phyloP scores from a whole-genome alignment of 2,113 vertebrate genomes.

The Hippocampus comes region DNA sequence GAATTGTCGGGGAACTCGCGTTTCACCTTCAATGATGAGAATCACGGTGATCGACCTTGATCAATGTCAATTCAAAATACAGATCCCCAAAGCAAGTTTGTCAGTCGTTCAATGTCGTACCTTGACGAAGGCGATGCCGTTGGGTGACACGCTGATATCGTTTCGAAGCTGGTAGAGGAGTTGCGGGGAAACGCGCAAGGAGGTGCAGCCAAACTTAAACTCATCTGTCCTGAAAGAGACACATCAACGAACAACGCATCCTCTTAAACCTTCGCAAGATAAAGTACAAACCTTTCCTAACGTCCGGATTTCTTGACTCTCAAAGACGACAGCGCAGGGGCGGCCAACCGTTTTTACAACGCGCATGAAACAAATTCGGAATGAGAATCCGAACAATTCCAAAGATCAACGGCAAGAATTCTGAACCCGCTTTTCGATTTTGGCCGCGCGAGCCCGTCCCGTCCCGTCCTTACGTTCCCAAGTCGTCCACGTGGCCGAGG shows the following conservation, averaged over 20 bases:
- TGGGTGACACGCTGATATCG: slow-evolving; percentile 92
- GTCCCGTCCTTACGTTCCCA: slow-evolving; percentile 85
- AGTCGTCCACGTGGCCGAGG: slow-evolving; percentile 88
- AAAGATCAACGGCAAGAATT: too few relatives aligned
- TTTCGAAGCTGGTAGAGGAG: slow-evolving; percentile 88
- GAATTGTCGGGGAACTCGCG: too few relatives aligned
- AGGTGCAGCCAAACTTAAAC: slow-evolving; percentile 93
- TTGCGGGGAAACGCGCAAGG: slow-evolving; percentile 87
- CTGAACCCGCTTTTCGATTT: too few relatives aligned
- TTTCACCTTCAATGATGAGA: too few relatives aligned
- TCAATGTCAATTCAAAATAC: too few relatives aligned
- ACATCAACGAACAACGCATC: neutral
- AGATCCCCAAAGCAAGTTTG: too few relatives aligned
- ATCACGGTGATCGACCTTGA: too few relatives aligned
- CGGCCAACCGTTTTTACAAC: too few relatives aligned
- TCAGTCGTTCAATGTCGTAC: slow-evolving; percentile 58
- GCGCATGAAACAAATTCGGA: too few relatives aligned
- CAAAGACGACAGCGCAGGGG: neutral
- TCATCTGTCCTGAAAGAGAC: slow-evolving; percentile 80
- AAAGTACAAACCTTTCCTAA: neutral
- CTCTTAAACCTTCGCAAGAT: neutral
- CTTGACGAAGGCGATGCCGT: slow-evolving; percentile 93
- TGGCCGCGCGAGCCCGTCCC: slow-evolving; percentile 3
- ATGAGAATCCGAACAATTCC: too few relatives aligned
- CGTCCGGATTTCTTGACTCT: neutral